phyloP scores from a whole-genome alignment of 92 coral and sea anemone genomes.

The Montipora capitata region DNA sequence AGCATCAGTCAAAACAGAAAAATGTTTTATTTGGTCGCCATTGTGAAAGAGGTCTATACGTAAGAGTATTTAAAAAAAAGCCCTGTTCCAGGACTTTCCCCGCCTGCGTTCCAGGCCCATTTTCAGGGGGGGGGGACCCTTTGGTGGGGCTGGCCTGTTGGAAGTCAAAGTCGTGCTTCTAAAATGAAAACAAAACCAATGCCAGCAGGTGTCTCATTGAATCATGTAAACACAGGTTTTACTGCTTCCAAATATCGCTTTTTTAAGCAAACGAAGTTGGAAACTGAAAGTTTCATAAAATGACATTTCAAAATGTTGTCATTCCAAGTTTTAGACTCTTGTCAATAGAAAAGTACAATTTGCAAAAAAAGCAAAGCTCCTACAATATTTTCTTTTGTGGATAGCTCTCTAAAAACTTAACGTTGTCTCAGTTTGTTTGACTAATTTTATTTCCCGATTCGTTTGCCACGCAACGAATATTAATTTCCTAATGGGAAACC shows the following conservation, averaged over 20 bases:
- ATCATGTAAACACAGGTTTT: not conserved
- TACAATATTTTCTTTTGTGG: too few species aligned
- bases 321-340: not conserved
- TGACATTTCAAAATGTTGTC: not conserved
- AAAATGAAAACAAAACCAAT: not conserved
- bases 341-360: too few species aligned
- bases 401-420: too few species aligned
- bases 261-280: not conserved
- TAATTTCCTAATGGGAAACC: not conserved
- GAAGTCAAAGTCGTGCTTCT: not conserved
- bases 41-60: too few species aligned
- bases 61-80: too few species aligned
- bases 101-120: too few species aligned
- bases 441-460: not conserved
- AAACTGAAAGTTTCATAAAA: not conserved
- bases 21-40: too few species aligned
- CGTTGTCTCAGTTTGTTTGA: not conserved
- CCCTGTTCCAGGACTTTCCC: too few species aligned
- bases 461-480: not conserved
- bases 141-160: not conserved
- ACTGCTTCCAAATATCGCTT: not conserved
- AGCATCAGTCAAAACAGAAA: too few species aligned
- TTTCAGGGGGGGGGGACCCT: too few species aligned
- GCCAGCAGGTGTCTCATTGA: not conserved
- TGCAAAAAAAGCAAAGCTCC: too few species aligned